Base-by-base conservation (phyloP, 2,113 vertebrate species). In the Pachypanchax playfairii region DNA sequence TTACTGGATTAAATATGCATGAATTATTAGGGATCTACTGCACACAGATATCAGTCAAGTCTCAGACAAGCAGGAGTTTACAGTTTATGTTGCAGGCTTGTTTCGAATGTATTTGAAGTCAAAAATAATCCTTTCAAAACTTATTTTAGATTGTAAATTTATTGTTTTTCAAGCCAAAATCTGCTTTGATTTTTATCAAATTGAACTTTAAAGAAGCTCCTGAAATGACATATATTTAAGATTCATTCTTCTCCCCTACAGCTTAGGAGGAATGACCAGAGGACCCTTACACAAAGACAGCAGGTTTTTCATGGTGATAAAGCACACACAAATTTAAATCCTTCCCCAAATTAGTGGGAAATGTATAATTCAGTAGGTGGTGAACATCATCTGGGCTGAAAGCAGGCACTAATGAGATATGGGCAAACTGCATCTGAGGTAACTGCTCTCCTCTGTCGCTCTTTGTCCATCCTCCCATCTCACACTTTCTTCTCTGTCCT, bases 321-420 rank as follows among this genome's bases (percentile, higher is more conserved):
- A 85, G 76, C 73, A 73, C 75, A 87, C 80, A 68, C 77, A 84
- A 81, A 87, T 85, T 83, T 86, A 33, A 88, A 87, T 81, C 81
- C 70, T 74, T 82, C 76, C 48, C 70, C 73, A 90, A 89, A 87
- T 89, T 86, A 87, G 85, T 79, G 84, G 70, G 15, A 60, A 47
- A 88, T 89, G 79, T 86, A 84, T 90, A 81, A 90, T 88, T 90
- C 75, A 88, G 86, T 39, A 73, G 79, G 73, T 57, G 70, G 73
- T 56, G 71, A 85, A 84, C 63, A 86, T 87, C 73, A 82, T 68
- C 74, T 80, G 79, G 60, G 68, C 76, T 75, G 75, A 80, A 77
- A 83, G 72, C 69, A 75, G 67, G 42, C 70, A 57, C 81, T 90
- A 90, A 88, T 87, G 85, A 90, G 86, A 81, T 65, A 75, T 74